Conservation (phyloP, 2,888 invertebrate species). For the Silvanus unidentatus region DNA sequence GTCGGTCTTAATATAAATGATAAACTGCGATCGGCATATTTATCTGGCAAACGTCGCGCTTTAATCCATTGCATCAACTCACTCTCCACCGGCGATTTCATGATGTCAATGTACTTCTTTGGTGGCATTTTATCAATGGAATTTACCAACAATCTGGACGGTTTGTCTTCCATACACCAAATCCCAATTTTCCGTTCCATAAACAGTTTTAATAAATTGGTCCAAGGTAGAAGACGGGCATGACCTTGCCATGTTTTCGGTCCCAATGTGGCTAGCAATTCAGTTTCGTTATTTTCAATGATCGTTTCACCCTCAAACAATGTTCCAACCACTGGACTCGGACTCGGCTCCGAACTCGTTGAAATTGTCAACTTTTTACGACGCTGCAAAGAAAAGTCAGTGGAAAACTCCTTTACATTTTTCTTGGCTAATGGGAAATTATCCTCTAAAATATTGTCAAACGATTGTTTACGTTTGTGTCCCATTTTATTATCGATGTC, state of each 20-base stretch:
- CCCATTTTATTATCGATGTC: background rate
- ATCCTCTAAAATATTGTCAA: background rate
- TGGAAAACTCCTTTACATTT: background rate
- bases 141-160: conserved; percentile 25
- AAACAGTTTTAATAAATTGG: conserved; percentile 26
- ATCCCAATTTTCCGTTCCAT: conserved; percentile 25
- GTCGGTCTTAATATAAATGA: conserved; percentile 35
- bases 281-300: conserved; percentile 18
- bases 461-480: conserved; percentile 22
- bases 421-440: background rate
- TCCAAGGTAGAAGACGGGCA: conserved; percentile 33
- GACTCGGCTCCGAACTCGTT: background rate
- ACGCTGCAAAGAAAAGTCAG: background rate
- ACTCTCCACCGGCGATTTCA: conserved; percentile 9
- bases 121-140: conserved; percentile 20
- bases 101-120: conserved; percentile 30
- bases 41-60: conserved; percentile 26
- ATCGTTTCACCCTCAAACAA: conserved; percentile 29
- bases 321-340: background rate
- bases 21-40: conserved; percentile 26
- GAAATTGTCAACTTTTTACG: conserved; percentile 1
- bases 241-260: conserved; percentile 22
- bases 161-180: conserved; percentile 27
- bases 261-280: conserved; percentile 24
- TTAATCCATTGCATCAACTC: conserved; percentile 39